These are phyloP conservation scores for Carollia perspicillata DNA, from an alignment of 2,113 vertebrate species.

Conservation along the genomic window DNA sequence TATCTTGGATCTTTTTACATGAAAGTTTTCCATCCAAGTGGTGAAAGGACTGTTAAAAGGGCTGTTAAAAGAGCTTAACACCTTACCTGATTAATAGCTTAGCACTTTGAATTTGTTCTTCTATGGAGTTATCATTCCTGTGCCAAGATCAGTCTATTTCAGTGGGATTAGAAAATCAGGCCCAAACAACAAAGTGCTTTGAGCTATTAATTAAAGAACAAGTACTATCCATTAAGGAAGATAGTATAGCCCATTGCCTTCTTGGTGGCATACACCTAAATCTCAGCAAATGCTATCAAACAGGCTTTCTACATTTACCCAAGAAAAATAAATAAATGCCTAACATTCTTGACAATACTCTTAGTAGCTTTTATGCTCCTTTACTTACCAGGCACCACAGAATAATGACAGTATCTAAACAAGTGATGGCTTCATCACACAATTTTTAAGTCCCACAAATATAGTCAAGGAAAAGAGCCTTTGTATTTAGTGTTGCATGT, in stretches of 20 bases:
- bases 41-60: neutral
- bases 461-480: neutral
- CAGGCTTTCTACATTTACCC: slow-evolving; percentile 37
- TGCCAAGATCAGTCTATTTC: slow-evolving; percentile 45
- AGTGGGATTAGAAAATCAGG: slow-evolving; percentile 40
- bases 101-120: slow-evolving; percentile 39
- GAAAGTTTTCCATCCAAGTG: slow-evolving; percentile 15
- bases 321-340: slow-evolving; percentile 39
- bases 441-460: slow-evolving; percentile 34
- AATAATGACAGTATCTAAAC: slow-evolving; percentile 44
- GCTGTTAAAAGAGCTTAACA: neutral
- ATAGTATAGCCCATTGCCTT: slow-evolving; percentile 4
- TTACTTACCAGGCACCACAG: slow-evolving; percentile 18
- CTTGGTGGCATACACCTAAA: slow-evolving; percentile 45
- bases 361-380: slow-evolving; percentile 15
- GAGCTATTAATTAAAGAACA: slow-evolving; percentile 48
- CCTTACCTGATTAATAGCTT: slow-evolving; percentile 42
- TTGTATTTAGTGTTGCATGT: neutral
- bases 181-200: slow-evolving; percentile 46
- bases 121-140: neutral
- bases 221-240: slow-evolving; percentile 43
- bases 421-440: slow-evolving; percentile 38
- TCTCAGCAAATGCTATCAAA: slow-evolving; percentile 48
- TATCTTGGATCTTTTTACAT: slow-evolving; percentile 35
- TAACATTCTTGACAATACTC: neutral